A percentile compares a stretch with the other conserved stretches of the same genome.
phyloP scores from a whole-genome alignment of 2,113 vertebrate genomes.

The Chlorodrepanis virens region DNA sequence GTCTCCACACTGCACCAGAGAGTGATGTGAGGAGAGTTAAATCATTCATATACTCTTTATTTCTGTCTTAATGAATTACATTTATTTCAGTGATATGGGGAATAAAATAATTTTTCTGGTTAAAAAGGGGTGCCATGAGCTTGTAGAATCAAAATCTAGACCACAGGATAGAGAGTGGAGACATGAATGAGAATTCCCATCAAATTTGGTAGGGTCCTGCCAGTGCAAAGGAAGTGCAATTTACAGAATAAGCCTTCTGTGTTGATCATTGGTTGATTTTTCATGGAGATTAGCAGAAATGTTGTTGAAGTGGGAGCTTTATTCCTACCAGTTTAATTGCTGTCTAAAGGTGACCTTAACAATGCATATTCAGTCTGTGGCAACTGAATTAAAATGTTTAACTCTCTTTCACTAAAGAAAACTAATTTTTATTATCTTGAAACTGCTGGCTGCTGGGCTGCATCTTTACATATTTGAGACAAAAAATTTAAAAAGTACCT shows the following conservation, averaged over 20 bases:
- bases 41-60: neutral
- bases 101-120: neutral
- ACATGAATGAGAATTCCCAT: neutral
- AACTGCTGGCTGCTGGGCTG: neutral
- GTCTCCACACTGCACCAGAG: neutral
- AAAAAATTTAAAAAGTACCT: accelerated
- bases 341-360: neutral
- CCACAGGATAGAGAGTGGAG: accelerated
- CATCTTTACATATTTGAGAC: accelerated
- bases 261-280: neutral
- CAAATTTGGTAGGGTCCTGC: neutral
- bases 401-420: neutral
- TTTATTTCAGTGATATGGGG: neutral
- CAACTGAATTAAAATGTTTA: neutral
- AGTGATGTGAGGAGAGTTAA: neutral
- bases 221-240: neutral
- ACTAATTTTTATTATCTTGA: neutral
- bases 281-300: neutral
- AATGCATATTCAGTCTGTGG: neutral
- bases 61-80: neutral
- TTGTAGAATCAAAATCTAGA: neutral
- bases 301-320: neutral
- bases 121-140: neutral
- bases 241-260: neutral
- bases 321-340: neutral